Percentiles rank a stretch among this genome's conserved stretches.
phyloP scores from a whole-genome alignment of 2,797 vertebrate genomes.

The Myotis vivesi region DNA sequence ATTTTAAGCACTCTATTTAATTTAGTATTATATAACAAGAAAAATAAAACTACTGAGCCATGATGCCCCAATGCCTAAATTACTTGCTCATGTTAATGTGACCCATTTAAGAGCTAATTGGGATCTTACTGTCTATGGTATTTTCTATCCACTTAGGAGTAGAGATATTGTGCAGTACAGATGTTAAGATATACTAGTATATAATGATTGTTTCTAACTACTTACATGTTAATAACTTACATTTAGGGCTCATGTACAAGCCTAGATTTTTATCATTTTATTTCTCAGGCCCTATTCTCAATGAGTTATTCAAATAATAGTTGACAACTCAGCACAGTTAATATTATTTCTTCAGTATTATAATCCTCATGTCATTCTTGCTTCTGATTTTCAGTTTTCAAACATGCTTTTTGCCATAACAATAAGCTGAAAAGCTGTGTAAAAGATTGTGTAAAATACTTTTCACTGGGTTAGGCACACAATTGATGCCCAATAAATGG shows the following conservation, averaged over 20 bases:
- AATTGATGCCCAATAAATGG: neutral
- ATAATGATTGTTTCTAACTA: neutral
- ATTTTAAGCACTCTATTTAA: neutral
- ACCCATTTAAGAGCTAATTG: conserved; percentile 38
- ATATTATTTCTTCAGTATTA: neutral
- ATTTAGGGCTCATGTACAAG: neutral
- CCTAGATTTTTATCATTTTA: neutral
- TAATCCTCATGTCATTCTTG: neutral
- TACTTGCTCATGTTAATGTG: conserved; percentile 2
- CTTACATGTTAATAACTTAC: neutral
- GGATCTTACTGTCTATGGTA: neutral
- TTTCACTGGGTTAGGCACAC: neutral
- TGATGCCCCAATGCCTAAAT: neutral
- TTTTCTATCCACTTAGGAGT: neutral
- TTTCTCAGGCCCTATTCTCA: neutral
- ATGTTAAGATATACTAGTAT: neutral
- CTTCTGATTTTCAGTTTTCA: neutral
- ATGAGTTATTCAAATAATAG: neutral
- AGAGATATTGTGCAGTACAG: neutral
- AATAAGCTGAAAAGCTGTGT: neutral
- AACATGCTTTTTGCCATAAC: neutral
- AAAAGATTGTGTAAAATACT: neutral
- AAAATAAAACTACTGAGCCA: conserved; percentile 53
- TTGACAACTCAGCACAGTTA: neutral
- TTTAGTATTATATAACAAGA: conserved; percentile 34